Evolutionary conservation across 1,140 invertebrate species (phyloP), one percentile per base, ranked within the genome.

Genomic region (Monochamus saltuarius): DNA sequence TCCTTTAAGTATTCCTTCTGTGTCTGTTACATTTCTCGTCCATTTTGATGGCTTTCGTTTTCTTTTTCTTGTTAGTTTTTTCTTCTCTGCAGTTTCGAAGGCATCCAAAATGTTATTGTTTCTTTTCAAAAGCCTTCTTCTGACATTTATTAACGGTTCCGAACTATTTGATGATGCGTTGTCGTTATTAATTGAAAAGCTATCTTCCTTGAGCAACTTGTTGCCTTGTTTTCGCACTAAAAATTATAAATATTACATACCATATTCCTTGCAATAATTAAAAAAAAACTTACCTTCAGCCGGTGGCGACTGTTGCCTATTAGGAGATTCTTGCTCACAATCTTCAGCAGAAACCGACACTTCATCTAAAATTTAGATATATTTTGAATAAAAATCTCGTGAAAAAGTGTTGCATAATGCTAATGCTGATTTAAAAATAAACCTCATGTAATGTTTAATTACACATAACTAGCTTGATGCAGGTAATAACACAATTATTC

Each of bases 221-320:
- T 29, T 6, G 22, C 6, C 6, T 29, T 29, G 22, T 29, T 29
- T 29, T 29, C 6, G 22, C 29, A 38, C 36, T 51, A 36, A 51
- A 51, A 36, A 35, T 51, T n/a, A n/a, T 51, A 51, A 51, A 51
- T 22, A 51, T 51, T 51, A 13, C 49, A 36, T 34, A 8, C n/a
- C 46, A n/a, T 19, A 9, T 11, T 49, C 17, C 19, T 49, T 34
- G 22, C 16, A 14, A 11, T 19, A 14, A 43, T 46, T n/a, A n/a
- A n/a, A 55, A 54, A 47, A 62, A 62, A 62, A 62, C 60, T 62
- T 29, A 29, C 22, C 22, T 29, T 29, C 22, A 29, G 6, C 22
- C 22, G 22, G 6, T 29, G 22, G 22, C 6, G 22, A 29, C 22
- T 3, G 22, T 29, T 29, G n/a, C n/a, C n/a, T n/a, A n/a, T n/a